Conservation (phyloP, 2,888 invertebrate species). For the Zaprionus lineosus region DNA sequence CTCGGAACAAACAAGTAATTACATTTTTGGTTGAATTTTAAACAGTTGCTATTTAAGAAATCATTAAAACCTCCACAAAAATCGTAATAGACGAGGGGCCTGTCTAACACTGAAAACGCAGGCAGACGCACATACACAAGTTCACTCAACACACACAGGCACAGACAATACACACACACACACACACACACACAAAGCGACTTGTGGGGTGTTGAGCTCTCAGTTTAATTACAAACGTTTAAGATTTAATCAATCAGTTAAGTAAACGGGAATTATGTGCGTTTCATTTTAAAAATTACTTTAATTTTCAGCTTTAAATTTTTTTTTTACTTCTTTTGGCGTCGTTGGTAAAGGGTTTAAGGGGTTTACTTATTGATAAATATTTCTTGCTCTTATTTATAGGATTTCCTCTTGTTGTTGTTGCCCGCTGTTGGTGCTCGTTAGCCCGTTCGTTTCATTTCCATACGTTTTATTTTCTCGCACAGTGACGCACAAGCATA, state of each 20-base stretch:
- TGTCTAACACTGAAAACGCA: conserved; percentile 2
- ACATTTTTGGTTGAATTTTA: conserved; percentile 1
- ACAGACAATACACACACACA: background rate
- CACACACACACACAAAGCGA: background rate
- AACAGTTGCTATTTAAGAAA: conserved; percentile 5
- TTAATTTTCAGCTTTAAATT: conserved; percentile 29
- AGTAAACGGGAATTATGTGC: conserved; percentile 21
- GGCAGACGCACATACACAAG: background rate
- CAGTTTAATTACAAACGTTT: conserved; percentile 25
- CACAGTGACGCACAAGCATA: conserved; percentile 35
- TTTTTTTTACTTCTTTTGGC: conserved; percentile 5
- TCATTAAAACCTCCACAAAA: background rate
- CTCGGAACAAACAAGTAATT: background rate
- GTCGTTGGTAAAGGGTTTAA: conserved; percentile 1
- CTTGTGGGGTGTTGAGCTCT: background rate
- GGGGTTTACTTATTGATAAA: conserved; percentile 48
- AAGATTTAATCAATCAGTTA: conserved; percentile 37
- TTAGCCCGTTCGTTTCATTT: conserved; percentile 55
- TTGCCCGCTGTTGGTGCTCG: conserved; percentile 29
- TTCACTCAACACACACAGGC: too few relatives aligned
- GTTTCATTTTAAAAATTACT: conserved; percentile 32
- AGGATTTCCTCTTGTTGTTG: conserved; percentile 48
- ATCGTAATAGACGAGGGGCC: conserved; percentile 5
- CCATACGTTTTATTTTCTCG: conserved; percentile 54
- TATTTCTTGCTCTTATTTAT: conserved; percentile 62